Percentiles rank a stretch among this genome's conserved stretches.
These are phyloP conservation scores for Eugnorisma glareosa DNA, from an alignment of 2,888 invertebrate genomes.

Conservation along the genomic window DNA sequence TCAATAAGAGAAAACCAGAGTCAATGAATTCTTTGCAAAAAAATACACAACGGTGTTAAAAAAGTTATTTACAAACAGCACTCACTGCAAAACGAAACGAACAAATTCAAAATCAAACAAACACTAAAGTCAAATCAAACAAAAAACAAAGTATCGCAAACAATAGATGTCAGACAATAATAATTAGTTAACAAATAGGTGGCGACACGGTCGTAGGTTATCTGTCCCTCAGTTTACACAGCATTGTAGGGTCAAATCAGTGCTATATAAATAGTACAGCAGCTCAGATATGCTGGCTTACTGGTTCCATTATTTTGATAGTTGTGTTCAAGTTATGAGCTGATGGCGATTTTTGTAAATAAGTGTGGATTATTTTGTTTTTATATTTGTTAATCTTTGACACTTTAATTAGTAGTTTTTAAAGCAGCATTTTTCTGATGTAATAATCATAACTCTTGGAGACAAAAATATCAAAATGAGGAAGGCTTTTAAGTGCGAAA, in stretches of 20 bases:
- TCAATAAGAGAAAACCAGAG: neutral
- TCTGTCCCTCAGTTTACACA: slow-evolving; percentile 78
- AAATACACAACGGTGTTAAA: neutral
- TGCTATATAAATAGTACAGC: slow-evolving; percentile 82
- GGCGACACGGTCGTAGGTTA: slow-evolving; percentile 78
- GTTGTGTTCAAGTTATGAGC: slow-evolving; percentile 56
- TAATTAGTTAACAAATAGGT: slow-evolving; percentile 76
- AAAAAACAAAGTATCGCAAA: slow-evolving; percentile 50
- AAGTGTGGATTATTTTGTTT: neutral
- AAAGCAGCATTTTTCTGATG: neutral
- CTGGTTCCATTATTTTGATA: slow-evolving; percentile 65
- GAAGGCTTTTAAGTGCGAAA: neutral
- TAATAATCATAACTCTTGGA: neutral
- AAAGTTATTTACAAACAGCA: neutral
- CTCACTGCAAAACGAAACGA: neutral
- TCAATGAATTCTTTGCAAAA: neutral
- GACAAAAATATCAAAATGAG: neutral
- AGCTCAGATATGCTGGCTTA: slow-evolving; percentile 77
- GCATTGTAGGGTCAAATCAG: slow-evolving; percentile 82
- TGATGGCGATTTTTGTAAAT: slow-evolving; percentile 55
- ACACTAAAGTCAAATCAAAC: slow-evolving; percentile 16
- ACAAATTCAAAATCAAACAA: slow-evolving; percentile 19
- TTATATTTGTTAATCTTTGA: neutral
- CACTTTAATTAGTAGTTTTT: neutral
- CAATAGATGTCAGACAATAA: slow-evolving; percentile 69